Evolutionary conservation across 2,888 invertebrate genomes (phyloP), one percentile per base, ranked within the genome.

Genomic region (Agrochola macilenta): DNA sequence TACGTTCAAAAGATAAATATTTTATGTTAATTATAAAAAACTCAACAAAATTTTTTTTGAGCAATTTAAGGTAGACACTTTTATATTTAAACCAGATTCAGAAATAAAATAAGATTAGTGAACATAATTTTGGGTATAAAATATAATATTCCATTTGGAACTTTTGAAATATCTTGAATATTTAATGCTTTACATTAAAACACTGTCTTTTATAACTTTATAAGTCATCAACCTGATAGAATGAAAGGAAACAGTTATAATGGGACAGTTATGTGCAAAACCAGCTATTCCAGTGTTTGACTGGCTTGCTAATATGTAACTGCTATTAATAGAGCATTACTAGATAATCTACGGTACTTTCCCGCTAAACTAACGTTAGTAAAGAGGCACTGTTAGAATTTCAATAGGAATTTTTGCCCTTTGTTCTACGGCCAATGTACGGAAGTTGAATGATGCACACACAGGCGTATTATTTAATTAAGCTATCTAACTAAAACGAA

Each of bases 201-300:
- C 39, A 63, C 46, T 63, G 69, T 82, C 46, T 79, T 83, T 72
- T 54, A 69, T 35, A 30, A 60, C 74, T 85, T 78, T 57, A 61
- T 30, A 72, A 70, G 86, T 73, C 78, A 61, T 74, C 83, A 65
- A 80, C 66, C 75, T 26, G 65, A 72, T 80, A 69, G 23, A 75
- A 81, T 73, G 30, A 30, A 43, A 76, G 66, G 12, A 58, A 65
- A 84, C 83, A 57, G 76, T 76, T 74, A 70, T 60, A 52, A 54
- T 12, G 43, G n/a, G 60, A 83, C 85, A 74, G 78, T 76, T 87
- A 78, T 75, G 69, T 87, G 78, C 69, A 72, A 75, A 79, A 75
- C 73, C 26, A 46, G 60, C 35, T 64, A 75, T 60, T 71, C 49
- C 43, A 52, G 66, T 69, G 69, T 84, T 69, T 74, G 57, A 58